Base-by-base conservation (phyloP, 1,140 invertebrate species). In the Pseudomyrmex cubaensis region DNA sequence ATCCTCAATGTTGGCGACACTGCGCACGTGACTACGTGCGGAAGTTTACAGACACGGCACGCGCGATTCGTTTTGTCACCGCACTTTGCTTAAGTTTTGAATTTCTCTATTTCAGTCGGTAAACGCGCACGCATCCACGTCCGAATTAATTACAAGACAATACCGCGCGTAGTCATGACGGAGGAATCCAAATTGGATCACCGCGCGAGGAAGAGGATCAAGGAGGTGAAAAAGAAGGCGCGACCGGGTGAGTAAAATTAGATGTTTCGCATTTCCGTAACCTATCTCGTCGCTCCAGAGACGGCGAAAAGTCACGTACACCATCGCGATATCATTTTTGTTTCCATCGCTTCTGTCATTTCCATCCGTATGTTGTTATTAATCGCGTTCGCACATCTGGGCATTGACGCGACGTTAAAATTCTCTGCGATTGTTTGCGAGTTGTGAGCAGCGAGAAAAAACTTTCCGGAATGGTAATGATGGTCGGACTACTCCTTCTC, bases 181-280 rank as follows among this genome's bases (percentile, higher is more conserved):
- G 93, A 93, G 2, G 93, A 93, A 48, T 44, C 83, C 13, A 93
- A 96, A 91, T 85, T 97, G 92, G 96, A 97, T 87, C 96, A 97
- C 91, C 96, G 97, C 91, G 96, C 97, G 20, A 96, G 96, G 87
- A 98, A 98, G 94, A 95, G 98, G 82, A 97, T 98, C 75, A 97
- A 96, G 90, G 98, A 98, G 93, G 97, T 98, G 3, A 98, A 98
- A 94, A 95, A 95, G 84, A 97, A 97, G 95, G 98, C 98, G 7
- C 95, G 98, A 93, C 98, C 98, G 93, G 97, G 97, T 98, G 95
- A 95, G 92, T 92, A 64, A 72, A 82, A 73, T 72, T 57, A 73
- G 15, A 59, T 35, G 35, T 35, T 12, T 61, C 56, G 64, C 66
- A 87, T 87, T 82, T 62, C 83, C 80, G 85, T 91, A 93, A 91